phyloP scores from a whole-genome alignment of 2,113 vertebrate species.

The Thunnus maccoyii region DNA sequence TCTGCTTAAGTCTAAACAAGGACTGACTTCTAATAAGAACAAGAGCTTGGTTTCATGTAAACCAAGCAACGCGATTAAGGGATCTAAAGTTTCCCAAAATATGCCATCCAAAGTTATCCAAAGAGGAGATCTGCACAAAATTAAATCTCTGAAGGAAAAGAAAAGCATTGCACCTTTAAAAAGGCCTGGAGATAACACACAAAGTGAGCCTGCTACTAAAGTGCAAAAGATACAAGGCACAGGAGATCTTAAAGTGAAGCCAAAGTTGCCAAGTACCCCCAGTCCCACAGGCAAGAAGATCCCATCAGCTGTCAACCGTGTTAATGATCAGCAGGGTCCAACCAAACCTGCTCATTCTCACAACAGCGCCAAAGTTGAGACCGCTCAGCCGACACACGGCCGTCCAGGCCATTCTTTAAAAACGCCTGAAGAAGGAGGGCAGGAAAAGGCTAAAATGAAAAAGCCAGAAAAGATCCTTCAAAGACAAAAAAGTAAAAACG shows the following conservation, averaged over 20 bases:
- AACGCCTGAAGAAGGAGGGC: constrained; percentile 85
- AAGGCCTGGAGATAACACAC: constrained; percentile 81
- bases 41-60: constrained; percentile 66
- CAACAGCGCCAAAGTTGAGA: constrained; percentile 53
- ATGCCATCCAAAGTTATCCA: constrained; percentile 60
- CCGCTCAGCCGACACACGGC: constrained; percentile 13
- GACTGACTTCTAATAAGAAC: constrained; percentile 60
- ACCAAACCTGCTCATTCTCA: constrained; percentile 53
- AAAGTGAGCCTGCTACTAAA: constrained; percentile 86
- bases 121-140: constrained; percentile 76
- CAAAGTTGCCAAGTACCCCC: constrained; percentile 58
- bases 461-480: constrained; percentile 90
- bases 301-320: constrained; percentile 48
- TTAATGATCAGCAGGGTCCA: constrained; percentile 59
- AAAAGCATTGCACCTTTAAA: constrained; percentile 81
- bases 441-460: constrained; percentile 87
- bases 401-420: constrained; percentile 77
- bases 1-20: constrained; percentile 73
- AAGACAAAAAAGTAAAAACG: constrained; percentile 90
- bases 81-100: constrained; percentile 63
- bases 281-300: constrained; percentile 63
- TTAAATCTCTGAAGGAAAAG: constrained; percentile 75
- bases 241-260: constrained; percentile 62
- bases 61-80: constrained; percentile 76
- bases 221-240: constrained; percentile 87